These are phyloP conservation scores for Aradus depressus DNA, from an alignment of 2,888 invertebrate species.

Conservation along the genomic window DNA sequence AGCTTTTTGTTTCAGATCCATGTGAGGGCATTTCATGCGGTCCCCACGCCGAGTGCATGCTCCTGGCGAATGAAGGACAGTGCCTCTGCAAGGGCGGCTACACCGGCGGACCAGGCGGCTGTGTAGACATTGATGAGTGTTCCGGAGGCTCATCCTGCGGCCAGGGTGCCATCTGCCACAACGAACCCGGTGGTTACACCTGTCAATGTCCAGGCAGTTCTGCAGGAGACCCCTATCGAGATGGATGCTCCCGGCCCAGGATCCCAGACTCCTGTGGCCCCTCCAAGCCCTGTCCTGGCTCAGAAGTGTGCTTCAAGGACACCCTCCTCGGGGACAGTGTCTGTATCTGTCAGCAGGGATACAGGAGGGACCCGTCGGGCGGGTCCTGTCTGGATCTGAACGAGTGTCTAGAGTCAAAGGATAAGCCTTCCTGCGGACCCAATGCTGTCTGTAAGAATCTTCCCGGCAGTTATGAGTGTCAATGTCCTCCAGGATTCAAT, in stretches of 20 bases:
- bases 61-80: conserved; percentile 69
- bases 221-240: conserved; percentile 60
- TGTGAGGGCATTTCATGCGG: conserved; percentile 77
- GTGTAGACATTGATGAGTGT: conserved; percentile 85
- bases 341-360: conserved; percentile 81
- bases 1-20: conserved; percentile 53
- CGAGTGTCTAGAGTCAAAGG: conserved; percentile 64
- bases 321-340: conserved; percentile 63
- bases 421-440: conserved; percentile 71
- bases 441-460: conserved; percentile 86
- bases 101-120: conserved; percentile 51
- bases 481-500: conserved; percentile 75
- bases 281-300: conserved; percentile 64
- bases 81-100: conserved; percentile 76
- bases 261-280: conserved; percentile 53
- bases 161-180: conserved; percentile 74
- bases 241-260: conserved; percentile 37
- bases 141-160: conserved; percentile 64
- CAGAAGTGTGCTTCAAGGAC: conserved; percentile 75
- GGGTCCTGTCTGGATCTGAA: conserved; percentile 74
- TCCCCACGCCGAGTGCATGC: conserved; percentile 78
- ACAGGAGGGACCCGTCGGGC: conserved; percentile 59
- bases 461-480: conserved; percentile 87
- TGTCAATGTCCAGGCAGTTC: conserved; percentile 81
- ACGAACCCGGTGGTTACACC: conserved; percentile 71